A percentile compares a stretch with the other conserved stretches of the same genome.
phyloP scores from a whole-genome alignment of 2,113 vertebrate species.

The Neoarius graeffei region DNA sequence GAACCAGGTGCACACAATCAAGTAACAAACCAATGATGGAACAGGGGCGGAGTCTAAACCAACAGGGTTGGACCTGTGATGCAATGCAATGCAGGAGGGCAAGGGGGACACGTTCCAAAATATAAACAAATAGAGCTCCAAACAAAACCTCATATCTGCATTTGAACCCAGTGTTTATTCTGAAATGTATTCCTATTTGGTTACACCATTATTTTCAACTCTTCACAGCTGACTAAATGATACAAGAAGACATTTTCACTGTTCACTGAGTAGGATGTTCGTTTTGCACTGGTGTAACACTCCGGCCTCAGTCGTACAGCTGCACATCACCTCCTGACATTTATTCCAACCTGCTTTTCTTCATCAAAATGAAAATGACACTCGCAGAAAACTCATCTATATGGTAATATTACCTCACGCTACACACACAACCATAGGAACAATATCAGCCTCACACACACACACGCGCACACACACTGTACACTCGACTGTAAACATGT shows the following conservation, averaged over 20 bases:
- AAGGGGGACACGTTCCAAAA: neutral
- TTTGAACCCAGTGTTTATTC: neutral
- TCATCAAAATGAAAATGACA: slow-evolving; percentile 72
- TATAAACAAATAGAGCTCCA: neutral
- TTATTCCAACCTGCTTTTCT: slow-evolving; percentile 43
- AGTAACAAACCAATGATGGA: neutral
- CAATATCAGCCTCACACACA: slow-evolving; percentile 6
- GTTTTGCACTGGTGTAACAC: neutral
- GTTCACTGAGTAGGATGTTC: neutral
- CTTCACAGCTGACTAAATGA: no score
- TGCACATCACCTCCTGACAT: slow-evolving; percentile 51
- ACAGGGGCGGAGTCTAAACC: neutral
- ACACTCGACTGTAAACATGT: slow-evolving; percentile 4
- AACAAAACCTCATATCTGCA: neutral
- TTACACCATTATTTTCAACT: neutral
- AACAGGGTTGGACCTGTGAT: neutral
- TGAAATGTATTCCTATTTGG: neutral
- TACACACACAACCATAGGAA: slow-evolving; percentile 44
- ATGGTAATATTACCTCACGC: slow-evolving; percentile 69
- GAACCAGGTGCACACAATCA: neutral
- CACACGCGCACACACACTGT: neutral
- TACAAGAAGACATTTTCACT: neutral
- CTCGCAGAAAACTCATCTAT: slow-evolving; percentile 72
- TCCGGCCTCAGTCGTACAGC: slow-evolving; percentile 23
- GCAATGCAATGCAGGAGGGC: neutral